Evolutionary conservation across 2,888 invertebrate genomes (phyloP).

Genomic region (Ethmia dodecea): DNA sequence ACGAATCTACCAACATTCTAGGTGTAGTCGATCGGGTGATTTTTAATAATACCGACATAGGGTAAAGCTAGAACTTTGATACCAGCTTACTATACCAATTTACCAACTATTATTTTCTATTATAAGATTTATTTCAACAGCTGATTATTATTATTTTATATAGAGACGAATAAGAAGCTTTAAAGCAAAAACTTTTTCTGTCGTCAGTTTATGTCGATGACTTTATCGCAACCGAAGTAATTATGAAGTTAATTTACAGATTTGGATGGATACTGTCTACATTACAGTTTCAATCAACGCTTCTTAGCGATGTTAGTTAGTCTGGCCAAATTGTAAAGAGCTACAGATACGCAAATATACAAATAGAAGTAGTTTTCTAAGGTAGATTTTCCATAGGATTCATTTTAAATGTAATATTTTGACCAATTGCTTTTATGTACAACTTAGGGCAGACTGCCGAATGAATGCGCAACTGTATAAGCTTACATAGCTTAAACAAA

Average conservation of each 20-base stretch:
- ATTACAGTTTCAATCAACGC: background rate
- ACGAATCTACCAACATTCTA: constrained; percentile 31
- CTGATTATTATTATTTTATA: background rate
- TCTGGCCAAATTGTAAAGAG: background rate
- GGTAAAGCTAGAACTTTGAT: background rate
- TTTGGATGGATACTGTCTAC: too few species aligned
- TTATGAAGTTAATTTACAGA: too few species aligned
- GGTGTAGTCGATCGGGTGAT: background rate
- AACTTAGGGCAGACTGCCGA: background rate
- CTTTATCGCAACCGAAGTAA: too few species aligned
- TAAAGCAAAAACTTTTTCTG: too few species aligned
- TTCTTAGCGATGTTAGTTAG: background rate
- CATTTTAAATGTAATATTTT: constrained; percentile 4
- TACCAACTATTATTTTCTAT: background rate
- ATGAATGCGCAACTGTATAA: background rate
- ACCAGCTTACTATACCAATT: background rate
- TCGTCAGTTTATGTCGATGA: too few species aligned
- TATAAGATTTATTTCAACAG: background rate
- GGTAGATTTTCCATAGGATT: constrained; percentile 9
- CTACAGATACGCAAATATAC: constrained; percentile 3
- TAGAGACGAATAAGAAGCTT: too few species aligned
- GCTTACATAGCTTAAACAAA: background rate
- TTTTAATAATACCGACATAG: background rate
- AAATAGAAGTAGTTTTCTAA: constrained; percentile 7
- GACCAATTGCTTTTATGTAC: constrained; percentile 6